These are phyloP conservation scores for Scylla paramamosain DNA, from an alignment of 1,140 invertebrate species.

Conservation along the genomic window DNA sequence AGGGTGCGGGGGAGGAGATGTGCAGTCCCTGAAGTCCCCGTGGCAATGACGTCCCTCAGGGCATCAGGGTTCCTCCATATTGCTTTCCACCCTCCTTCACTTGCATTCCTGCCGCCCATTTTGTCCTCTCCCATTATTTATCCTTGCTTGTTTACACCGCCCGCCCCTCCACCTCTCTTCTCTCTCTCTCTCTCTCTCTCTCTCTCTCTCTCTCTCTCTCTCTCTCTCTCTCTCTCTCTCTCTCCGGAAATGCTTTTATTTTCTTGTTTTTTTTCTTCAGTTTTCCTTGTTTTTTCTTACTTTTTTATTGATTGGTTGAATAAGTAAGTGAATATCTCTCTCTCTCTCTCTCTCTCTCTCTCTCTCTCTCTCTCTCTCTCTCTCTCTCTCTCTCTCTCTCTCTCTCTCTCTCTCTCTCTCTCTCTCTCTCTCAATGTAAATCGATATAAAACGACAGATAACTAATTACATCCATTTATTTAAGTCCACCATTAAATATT, in stretches of 20 bases:
- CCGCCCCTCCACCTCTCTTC: background rate
- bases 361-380: constrained; percentile 2
- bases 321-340: background rate
- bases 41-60: too few relatives aligned
- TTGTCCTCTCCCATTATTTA: background rate
- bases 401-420: background rate
- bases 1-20: background rate
- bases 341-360: background rate
- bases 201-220: background rate
- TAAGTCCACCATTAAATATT: too few relatives aligned
- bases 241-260: too few relatives aligned
- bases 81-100: background rate
- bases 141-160: background rate
- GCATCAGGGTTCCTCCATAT: background rate
- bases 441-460: too few relatives aligned
- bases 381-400: constrained; percentile 34
- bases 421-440: background rate
- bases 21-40: too few relatives aligned
- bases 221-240: constrained; percentile 1
- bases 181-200: background rate
- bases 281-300: background rate
- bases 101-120: background rate
- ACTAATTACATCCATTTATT: too few relatives aligned
- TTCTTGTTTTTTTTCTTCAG: too few relatives aligned
- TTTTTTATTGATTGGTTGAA: background rate